Base-by-base conservation (phyloP, 92 coral and sea anemone species). In the Parazoanthus darwini region DNA sequence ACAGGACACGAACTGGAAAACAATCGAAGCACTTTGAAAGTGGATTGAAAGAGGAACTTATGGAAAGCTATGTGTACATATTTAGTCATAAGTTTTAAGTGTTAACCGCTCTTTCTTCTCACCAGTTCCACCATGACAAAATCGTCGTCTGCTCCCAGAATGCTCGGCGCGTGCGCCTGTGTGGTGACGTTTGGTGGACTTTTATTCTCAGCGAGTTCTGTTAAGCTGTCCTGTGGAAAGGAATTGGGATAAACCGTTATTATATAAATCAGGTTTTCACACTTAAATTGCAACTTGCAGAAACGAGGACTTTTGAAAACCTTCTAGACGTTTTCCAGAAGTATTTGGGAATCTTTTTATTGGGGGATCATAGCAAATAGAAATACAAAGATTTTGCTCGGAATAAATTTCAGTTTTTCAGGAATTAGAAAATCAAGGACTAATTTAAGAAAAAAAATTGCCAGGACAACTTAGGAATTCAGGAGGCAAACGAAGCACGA, bases 71-170 rank as follows among this genome's bases (percentile, higher is more conserved):
- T 3, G 1, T 56, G 66, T 2, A 79, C 15, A 91, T 7, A 11
- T 11, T 51, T 13, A 51, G 58, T 51, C 7, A 13, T 13, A 51
- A 13, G 3, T 9, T 50, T 51, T 51, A 51, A 51, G 9, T 16
- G 3, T 63, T 16, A 59, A 59, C n/a, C 68, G 5, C 25, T 63
- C 6, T 63, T 20, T 63, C 6, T 63, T 5, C 94, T 93, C 81
- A 96, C 98, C 89, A 96, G 86, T 82, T 96, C 98, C 0, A 96
- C 98, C 95, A 96, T 94, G 39, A 96, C 98, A 70, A 96, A 96
- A 86, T 92, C 98, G 59, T 96, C 98, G 42, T 96, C 98, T 44
- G 90, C 91, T 36, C 93, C 96, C 88, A 92, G 90, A 77, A 90
- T 86, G 81, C 95, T 93, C 56, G 93, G 94, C 9, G 94, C 48